A percentile compares a stretch with the other conserved stretches of the same genome.
Evolutionary conservation across 1,140 invertebrate genomes (phyloP).

Genomic region (Pomacea maculata): DNA sequence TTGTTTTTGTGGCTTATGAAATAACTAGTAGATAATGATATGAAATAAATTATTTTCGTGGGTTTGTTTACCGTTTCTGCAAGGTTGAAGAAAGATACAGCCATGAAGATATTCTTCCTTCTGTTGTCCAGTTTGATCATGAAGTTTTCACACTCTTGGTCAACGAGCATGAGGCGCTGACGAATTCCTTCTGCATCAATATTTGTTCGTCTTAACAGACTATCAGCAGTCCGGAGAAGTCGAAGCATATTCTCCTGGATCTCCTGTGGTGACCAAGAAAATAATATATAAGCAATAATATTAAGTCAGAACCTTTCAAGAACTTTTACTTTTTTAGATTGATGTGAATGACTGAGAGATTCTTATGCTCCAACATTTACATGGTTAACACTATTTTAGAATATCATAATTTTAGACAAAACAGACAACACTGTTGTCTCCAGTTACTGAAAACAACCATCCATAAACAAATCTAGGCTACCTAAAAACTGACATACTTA

Average conservation of each 20-base stretch:
- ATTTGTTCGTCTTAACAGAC: slow-evolving; percentile 75
- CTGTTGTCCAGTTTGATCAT: slow-evolving; percentile 77
- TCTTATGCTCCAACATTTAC: neutral
- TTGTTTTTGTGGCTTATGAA: neutral
- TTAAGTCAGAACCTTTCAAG: neutral
- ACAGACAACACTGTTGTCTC: no score
- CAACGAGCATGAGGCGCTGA: slow-evolving; percentile 75
- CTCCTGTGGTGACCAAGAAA: slow-evolving; percentile 65
- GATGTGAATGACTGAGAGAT: neutral
- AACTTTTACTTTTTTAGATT: neutral
- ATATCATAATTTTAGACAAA: no score
- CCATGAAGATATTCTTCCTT: slow-evolving; percentile 74
- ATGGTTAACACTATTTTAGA: neutral
- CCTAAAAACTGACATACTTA: neutral
- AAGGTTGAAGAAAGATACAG: slow-evolving; percentile 79
- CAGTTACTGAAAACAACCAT: no score
- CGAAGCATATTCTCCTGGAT: slow-evolving; percentile 80
- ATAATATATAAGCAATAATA: slow-evolving; percentile 1
- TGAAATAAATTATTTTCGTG: neutral
- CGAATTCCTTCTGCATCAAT: slow-evolving; percentile 74
- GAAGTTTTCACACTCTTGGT: slow-evolving; percentile 80
- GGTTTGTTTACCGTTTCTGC: slow-evolving; percentile 72
- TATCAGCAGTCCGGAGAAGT: slow-evolving; percentile 82
- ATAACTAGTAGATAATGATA: neutral
- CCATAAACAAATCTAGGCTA: neutral